phyloP scores from a whole-genome alignment of 1,140 invertebrate genomes.

The Metaphire vulgaris region DNA sequence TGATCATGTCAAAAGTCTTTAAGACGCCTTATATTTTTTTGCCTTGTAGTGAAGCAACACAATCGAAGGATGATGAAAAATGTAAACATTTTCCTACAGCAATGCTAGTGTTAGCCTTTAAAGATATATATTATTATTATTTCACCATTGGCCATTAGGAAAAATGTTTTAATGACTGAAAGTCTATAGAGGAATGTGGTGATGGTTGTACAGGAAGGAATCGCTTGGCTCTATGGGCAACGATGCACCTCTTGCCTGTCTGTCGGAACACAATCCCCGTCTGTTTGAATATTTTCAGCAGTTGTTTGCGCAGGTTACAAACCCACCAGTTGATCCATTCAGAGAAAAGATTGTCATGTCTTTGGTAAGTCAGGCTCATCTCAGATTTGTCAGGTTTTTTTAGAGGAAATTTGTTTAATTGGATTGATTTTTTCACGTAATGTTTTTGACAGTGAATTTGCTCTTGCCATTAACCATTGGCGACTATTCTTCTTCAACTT shows the following conservation, averaged over 20 bases:
- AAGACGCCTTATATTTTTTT: no score
- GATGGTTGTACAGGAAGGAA: conserved; percentile 94
- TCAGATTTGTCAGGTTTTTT: conserved; percentile 2
- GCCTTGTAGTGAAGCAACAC: no score
- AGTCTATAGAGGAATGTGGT: no score
- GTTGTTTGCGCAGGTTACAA: conserved; percentile 98
- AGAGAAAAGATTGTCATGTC: conserved; percentile 99
- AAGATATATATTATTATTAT: no score
- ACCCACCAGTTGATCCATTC: conserved; percentile 99
- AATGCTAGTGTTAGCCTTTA: no score
- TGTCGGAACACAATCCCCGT: conserved; percentile 88
- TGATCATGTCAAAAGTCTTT: no score
- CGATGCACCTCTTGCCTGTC: conserved; percentile 90
- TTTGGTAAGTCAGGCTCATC: conserved; percentile 69
- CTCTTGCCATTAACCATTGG: not conserved
- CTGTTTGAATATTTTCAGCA: conserved; percentile 98
- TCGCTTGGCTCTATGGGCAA: conserved; percentile 98
- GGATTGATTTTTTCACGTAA: not conserved
- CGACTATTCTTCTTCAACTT: no score
- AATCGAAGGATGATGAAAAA: no score
- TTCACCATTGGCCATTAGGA: no score
- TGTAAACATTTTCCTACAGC: no score
- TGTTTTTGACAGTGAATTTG: not conserved
- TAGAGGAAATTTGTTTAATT: not conserved
- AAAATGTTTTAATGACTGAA: no score